Conservation (phyloP, 1,140 invertebrate genomes). For the Rhagoletis zephyria region DNA sequence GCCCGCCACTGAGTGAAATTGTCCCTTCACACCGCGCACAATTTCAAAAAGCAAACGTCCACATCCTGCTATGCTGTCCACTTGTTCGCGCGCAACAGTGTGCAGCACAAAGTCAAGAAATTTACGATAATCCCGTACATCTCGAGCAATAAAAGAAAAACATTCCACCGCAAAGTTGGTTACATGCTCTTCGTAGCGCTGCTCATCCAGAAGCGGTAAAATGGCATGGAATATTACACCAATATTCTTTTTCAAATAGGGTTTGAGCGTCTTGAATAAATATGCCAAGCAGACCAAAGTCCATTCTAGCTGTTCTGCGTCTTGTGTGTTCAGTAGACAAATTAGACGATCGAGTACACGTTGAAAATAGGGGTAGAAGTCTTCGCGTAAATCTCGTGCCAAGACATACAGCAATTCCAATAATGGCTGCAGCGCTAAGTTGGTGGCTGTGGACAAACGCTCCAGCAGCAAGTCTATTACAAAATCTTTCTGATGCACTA, state of each 20-base stretch:
- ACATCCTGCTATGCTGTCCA: constrained; percentile 82
- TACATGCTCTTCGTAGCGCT: constrained; percentile 84
- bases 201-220: constrained; percentile 82
- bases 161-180: constrained; percentile 94
- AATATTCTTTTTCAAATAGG: constrained; percentile 86
- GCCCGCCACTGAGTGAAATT: constrained; percentile 86
- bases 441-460: constrained; percentile 81
- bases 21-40: constrained; percentile 83
- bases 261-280: constrained; percentile 90
- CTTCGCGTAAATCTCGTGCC: constrained; percentile 87
- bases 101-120: constrained; percentile 83
- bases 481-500: constrained; percentile 84
- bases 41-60: constrained; percentile 90
- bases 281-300: constrained; percentile 88
- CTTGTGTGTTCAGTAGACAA: constrained; percentile 82
- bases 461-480: constrained; percentile 82
- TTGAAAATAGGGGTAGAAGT: constrained; percentile 88
- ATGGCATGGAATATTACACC: constrained; percentile 82
- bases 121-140: constrained; percentile 85
- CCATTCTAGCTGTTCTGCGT: constrained; percentile 87
- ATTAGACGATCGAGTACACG: constrained; percentile 80
- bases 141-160: constrained; percentile 92
- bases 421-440: constrained; percentile 83
- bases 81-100: constrained; percentile 78
- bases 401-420: constrained; percentile 90